These are phyloP conservation scores for Habropoda laboriosa DNA, from an alignment of 1,140 invertebrate genomes.

Conservation along the genomic window DNA sequence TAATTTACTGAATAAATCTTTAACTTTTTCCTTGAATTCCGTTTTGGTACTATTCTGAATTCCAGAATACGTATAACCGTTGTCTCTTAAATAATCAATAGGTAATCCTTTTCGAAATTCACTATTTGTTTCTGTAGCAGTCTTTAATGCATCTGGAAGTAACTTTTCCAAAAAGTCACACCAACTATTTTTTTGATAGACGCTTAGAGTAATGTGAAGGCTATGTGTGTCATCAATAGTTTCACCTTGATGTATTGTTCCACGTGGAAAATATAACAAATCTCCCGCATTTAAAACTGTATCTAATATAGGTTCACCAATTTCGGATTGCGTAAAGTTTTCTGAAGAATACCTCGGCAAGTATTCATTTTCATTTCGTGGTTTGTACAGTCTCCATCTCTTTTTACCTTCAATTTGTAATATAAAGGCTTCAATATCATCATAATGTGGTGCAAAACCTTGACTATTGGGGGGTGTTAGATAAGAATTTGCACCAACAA, in stretches of 20 bases:
- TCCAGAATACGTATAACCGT: constrained; percentile 84
- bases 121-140: constrained; percentile 87
- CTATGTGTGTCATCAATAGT: constrained; percentile 91
- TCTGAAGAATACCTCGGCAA: constrained; percentile 91
- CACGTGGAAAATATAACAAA: constrained; percentile 95
- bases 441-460: constrained; percentile 99
- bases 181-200: constrained; percentile 95
- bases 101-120: constrained; percentile 92
- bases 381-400: constrained; percentile 95
- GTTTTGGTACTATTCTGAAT: constrained; percentile 80
- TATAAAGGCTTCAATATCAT: constrained; percentile 99
- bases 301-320: constrained; percentile 92
- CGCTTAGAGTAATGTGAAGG: constrained; percentile 95
- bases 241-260: constrained; percentile 95
- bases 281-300: constrained; percentile 92
- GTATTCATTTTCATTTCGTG: constrained; percentile 84
- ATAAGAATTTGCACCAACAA: constrained; percentile 97
- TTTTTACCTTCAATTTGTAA: constrained; percentile 98
- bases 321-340: constrained; percentile 91
- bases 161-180: constrained; percentile 92
- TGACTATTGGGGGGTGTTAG: constrained; percentile 97
- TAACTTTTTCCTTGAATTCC: constrained; percentile 84
- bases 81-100: constrained; percentile 87
- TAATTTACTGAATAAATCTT: constrained; percentile 85
- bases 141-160: constrained; percentile 89